phyloP scores from a whole-genome alignment of 2,888 invertebrate species.

The Anthrax anthrax region DNA sequence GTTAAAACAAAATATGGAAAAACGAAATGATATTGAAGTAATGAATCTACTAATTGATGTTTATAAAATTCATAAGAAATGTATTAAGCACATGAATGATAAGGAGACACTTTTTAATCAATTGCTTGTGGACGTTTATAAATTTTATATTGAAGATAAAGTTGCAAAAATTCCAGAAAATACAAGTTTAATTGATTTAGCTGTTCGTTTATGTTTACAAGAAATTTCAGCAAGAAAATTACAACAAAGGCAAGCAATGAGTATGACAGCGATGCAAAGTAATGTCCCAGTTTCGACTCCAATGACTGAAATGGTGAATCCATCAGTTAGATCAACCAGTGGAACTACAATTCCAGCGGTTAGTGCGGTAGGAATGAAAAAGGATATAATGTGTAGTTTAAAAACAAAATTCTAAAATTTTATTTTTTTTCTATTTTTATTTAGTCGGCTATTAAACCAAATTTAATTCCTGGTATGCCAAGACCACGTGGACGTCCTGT shows the following conservation, averaged over 20 bases:
- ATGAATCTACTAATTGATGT: slow-evolving; percentile 41
- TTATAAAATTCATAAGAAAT: slow-evolving; percentile 54
- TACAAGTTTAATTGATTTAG: slow-evolving; percentile 48
- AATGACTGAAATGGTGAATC: background rate
- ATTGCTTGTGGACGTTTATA: slow-evolving; percentile 56
- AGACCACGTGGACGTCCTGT: slow-evolving; percentile 17
- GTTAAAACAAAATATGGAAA: slow-evolving; percentile 40
- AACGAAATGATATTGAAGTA: slow-evolving; percentile 38
- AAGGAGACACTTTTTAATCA: slow-evolving; percentile 44
- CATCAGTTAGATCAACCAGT: background rate
- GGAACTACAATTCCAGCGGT: background rate
- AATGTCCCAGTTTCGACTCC: background rate
- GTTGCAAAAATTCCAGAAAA: slow-evolving; percentile 42
- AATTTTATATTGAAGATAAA: slow-evolving; percentile 44
- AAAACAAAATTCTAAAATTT: too few relatives aligned
- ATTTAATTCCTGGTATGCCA: slow-evolving; percentile 17
- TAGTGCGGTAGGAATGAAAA: slow-evolving; percentile 1
- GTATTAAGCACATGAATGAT: slow-evolving; percentile 42
- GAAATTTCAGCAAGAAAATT: slow-evolving; percentile 44
- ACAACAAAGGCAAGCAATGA: slow-evolving; percentile 27
- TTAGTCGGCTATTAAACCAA: background rate
- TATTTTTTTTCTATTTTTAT: background rate
- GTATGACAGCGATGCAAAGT: background rate
- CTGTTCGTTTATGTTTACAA: slow-evolving; percentile 55
- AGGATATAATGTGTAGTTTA: too few relatives aligned